These are phyloP conservation scores for Lepidocyrtinus sp. DNA, from an alignment of 2,888 invertebrate species.

Conservation along the genomic window DNA sequence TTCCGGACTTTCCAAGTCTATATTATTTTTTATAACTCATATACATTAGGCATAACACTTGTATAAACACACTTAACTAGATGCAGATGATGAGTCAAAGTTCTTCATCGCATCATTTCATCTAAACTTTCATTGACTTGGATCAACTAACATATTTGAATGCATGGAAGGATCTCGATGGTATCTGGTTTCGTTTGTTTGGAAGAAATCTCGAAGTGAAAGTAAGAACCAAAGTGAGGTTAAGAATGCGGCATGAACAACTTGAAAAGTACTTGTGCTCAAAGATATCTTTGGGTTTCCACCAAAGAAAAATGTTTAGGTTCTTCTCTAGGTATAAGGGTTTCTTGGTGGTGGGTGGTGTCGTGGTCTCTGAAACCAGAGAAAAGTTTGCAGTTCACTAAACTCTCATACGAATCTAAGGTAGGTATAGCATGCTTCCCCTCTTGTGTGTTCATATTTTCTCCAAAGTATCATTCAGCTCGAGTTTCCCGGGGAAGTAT, in stretches of 20 bases:
- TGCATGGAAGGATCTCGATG: background rate
- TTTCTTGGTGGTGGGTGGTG: background rate
- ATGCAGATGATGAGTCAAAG: background rate
- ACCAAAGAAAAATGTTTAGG: background rate
- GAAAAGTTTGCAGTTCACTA: background rate
- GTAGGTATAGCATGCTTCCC: background rate
- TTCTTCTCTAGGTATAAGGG: background rate
- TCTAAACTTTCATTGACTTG: background rate
- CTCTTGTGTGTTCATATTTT: background rate
- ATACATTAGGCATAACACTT: background rate
- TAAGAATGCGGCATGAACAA: background rate
- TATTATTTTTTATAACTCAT: no score
- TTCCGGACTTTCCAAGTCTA: no score
- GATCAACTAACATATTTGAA: background rate
- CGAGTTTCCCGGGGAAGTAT: background rate
- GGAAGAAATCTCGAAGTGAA: background rate
- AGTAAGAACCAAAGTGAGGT: background rate
- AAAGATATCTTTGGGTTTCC: background rate
- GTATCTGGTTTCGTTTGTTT: background rate
- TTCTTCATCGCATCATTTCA: background rate
- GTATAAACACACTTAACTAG: background rate
- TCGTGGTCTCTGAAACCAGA: background rate
- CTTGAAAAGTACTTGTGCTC: background rate
- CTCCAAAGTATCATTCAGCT: conserved; percentile 9
- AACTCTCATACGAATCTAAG: background rate